Evolutionary conservation across 2,113 vertebrate species (phyloP).

Genomic region (Phyllopteryx taeniolatus): DNA sequence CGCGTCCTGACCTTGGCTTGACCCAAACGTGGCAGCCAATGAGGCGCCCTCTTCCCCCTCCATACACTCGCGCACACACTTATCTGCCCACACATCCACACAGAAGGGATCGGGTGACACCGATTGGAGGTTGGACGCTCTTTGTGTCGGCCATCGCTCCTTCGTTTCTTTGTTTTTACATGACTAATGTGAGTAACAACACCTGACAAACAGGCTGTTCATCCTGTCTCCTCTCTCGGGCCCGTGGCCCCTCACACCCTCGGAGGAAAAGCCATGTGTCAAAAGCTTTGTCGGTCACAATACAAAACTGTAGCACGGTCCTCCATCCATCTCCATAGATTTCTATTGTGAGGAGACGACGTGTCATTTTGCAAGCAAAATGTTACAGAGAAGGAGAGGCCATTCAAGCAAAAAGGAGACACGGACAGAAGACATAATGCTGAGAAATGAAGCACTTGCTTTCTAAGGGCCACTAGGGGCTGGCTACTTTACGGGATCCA

Average conservation of each 20-base stretch:
- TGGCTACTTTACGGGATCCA: neutral
- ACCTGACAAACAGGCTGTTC: conserved; percentile 63
- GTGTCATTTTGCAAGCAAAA: neutral
- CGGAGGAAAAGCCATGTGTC: neutral
- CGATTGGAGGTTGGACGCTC: conserved; percentile 55
- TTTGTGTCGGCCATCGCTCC: conserved; percentile 60
- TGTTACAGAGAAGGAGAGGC: neutral
- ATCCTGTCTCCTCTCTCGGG: conserved; percentile 11
- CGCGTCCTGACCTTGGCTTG: conserved; percentile 65
- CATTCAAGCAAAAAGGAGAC: neutral
- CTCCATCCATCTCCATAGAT: conserved; percentile 1
- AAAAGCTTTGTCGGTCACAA: neutral
- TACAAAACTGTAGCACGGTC: neutral
- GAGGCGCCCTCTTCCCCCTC: conserved; percentile 57
- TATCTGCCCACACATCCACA: conserved; percentile 16
- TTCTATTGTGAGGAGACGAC: neutral
- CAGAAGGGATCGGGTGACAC: conserved; percentile 61
- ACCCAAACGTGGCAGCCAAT: conserved; percentile 71
- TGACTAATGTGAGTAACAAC: conserved; percentile 67
- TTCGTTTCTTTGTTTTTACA: conserved; percentile 56
- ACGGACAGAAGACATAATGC: neutral
- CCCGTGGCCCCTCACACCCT: neutral
- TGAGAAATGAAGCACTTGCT: conserved; percentile 8
- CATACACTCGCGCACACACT: conserved; percentile 28
- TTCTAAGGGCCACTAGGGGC: neutral